Evolutionary conservation across 2,113 vertebrate genomes (phyloP).

Genomic region (Sander lucioperca): DNA sequence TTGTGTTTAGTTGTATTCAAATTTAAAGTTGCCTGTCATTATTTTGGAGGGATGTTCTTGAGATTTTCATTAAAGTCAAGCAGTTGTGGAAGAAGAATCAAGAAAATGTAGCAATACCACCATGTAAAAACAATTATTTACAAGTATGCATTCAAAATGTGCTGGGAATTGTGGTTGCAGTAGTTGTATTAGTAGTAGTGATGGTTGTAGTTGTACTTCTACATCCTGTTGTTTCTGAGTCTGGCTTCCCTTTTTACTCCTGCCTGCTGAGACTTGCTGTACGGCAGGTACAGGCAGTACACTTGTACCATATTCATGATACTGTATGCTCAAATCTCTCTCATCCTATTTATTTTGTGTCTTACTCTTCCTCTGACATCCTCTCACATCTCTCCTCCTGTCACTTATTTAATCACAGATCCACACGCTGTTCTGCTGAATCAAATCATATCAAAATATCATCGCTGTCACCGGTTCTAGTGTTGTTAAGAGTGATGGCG

Average conservation of each 20-base stretch:
- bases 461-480: slow-evolving; percentile 45
- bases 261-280: slow-evolving; percentile 59
- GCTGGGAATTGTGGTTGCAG: background rate
- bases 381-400: slow-evolving; percentile 4
- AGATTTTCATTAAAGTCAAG: background rate
- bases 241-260: slow-evolving; percentile 31
- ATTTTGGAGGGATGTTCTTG: background rate
- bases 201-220: background rate
- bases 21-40: background rate
- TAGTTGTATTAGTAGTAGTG: background rate
- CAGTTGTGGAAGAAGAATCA: background rate
- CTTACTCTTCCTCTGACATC: slow-evolving; percentile 25
- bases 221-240: slow-evolving; percentile 37
- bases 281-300: slow-evolving; percentile 47
- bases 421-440: slow-evolving; percentile 38
- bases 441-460: slow-evolving; percentile 62
- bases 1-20: background rate
- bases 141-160: background rate
- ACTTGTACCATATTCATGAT: slow-evolving; percentile 44
- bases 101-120: background rate
- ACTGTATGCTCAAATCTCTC: slow-evolving; percentile 17
- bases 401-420: slow-evolving; percentile 43
- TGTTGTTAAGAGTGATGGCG: slow-evolving; percentile 35
- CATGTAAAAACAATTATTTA: background rate
- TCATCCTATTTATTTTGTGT: slow-evolving; percentile 41